Evolutionary conservation across 2,113 vertebrate species (phyloP).

Genomic region (Tylochromis polylepis): DNA sequence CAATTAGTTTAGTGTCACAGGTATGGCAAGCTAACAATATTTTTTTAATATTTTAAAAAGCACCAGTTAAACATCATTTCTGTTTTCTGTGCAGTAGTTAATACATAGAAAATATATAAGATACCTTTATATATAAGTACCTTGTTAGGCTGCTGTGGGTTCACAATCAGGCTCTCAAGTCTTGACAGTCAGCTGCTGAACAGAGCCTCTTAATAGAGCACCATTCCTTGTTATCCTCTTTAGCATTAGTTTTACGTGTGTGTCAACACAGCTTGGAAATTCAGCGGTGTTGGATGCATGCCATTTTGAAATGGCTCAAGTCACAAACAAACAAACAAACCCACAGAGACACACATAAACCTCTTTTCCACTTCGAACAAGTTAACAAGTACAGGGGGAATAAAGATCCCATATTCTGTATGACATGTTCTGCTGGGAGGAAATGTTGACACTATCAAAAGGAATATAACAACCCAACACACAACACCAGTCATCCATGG

Average conservation of each 20-base stretch:
- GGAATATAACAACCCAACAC: background rate
- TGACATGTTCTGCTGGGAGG: background rate
- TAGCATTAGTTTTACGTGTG: background rate
- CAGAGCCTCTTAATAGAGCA: background rate
- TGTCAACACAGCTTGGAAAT: background rate
- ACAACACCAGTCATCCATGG: background rate
- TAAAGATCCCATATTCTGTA: background rate
- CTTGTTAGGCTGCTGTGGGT: background rate
- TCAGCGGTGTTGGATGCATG: background rate
- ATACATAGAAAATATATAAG: background rate
- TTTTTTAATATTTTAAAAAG: background rate
- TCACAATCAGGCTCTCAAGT: background rate
- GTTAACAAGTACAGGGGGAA: background rate
- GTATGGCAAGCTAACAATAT: background rate
- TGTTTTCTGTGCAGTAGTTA: background rate
- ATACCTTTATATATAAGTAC: background rate
- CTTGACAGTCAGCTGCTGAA: background rate
- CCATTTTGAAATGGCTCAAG: background rate
- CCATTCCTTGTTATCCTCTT: background rate
- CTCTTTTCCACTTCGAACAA: background rate
- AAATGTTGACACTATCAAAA: slow-evolving; percentile 2
- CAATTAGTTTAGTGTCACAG: background rate
- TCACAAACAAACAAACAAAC: background rate
- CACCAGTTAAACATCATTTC: background rate
- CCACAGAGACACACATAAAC: background rate